These are phyloP conservation scores for Babyrousa celebensis DNA, from an alignment of 2,797 vertebrate genomes.

Conservation along the genomic window DNA sequence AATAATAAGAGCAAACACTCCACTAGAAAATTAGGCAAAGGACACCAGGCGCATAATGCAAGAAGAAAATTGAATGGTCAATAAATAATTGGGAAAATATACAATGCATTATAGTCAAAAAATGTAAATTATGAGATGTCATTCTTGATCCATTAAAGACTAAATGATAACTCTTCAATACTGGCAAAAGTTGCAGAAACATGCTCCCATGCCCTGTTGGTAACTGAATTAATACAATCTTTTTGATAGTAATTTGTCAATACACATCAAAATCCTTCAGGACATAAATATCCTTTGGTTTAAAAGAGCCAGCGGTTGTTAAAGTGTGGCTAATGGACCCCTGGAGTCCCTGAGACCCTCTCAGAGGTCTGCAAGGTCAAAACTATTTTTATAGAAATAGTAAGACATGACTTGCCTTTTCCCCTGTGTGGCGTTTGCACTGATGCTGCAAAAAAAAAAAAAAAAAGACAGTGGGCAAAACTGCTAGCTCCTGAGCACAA, in stretches of 20 bases:
- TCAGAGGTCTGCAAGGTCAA: slow-evolving; percentile 39
- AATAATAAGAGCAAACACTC: background rate
- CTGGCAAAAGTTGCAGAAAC: slow-evolving; percentile 7
- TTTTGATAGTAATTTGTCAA: slow-evolving; percentile 25
- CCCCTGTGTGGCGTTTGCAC: background rate
- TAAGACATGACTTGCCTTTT: slow-evolving; percentile 61
- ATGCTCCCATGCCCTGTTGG: background rate
- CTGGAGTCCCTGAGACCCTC: background rate
- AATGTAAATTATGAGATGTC: slow-evolving; percentile 46
- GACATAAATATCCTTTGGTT: slow-evolving; percentile 59
- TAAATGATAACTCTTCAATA: slow-evolving; percentile 39
- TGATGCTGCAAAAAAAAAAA: background rate
- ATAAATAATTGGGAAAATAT: slow-evolving; percentile 48
- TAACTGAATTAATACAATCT: slow-evolving; percentile 19
- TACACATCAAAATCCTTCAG: slow-evolving; percentile 27
- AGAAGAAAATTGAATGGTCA: slow-evolving; percentile 62
- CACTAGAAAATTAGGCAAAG: slow-evolving; percentile 20
- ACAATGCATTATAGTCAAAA: background rate
- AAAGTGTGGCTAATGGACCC: background rate
- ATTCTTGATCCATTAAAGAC: slow-evolving; percentile 62
- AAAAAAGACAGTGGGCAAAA: background rate
- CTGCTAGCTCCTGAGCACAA: slow-evolving; percentile 9
- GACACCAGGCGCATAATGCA: slow-evolving; percentile 13
- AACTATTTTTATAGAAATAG: slow-evolving; percentile 33
- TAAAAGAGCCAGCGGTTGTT: background rate